A percentile compares a stretch with the other conserved stretches of the same genome.
phyloP scores from a whole-genome alignment of 2,797 vertebrate species.

The Hipposideros larvatus region DNA sequence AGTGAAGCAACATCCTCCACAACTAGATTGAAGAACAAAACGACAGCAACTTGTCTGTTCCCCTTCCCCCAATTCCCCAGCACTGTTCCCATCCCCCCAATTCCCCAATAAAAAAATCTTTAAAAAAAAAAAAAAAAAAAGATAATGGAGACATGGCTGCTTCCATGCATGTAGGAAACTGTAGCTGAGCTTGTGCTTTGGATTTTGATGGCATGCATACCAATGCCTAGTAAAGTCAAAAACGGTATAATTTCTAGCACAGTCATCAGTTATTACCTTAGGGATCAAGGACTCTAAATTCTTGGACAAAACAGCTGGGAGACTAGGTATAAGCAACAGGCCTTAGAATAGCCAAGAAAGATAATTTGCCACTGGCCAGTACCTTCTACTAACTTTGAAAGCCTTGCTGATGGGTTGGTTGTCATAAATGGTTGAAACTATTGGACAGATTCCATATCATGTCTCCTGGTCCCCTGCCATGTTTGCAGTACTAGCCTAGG shows the following conservation, averaged over 20 bases:
- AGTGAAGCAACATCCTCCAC: too few species aligned
- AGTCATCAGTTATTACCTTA: slow-evolving; percentile 17
- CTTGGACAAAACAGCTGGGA: slow-evolving; percentile 5
- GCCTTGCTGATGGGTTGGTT: background rate
- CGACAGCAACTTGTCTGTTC: too few species aligned
- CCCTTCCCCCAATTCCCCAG: too few species aligned
- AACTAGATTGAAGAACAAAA: too few species aligned
- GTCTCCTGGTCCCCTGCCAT: background rate
- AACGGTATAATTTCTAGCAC: background rate
- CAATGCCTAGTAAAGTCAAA: slow-evolving; percentile 16
- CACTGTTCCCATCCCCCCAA: too few species aligned
- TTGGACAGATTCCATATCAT: background rate
- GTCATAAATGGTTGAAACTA: slow-evolving; percentile 20
- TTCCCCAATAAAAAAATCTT: too few species aligned
- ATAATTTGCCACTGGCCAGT: background rate
- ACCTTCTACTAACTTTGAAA: slow-evolving; percentile 9
- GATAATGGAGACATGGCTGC: background rate
- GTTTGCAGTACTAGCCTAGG: background rate
- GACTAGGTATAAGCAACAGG: background rate
- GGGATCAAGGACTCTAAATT: slow-evolving; percentile 33
- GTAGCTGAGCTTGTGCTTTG: slow-evolving; percentile 1
- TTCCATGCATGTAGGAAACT: background rate
- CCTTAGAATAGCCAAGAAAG: background rate
- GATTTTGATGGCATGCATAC: background rate
- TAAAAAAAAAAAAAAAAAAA: background rate